phyloP scores from a whole-genome alignment of 1,140 invertebrate genomes.

The Drosophila busckii region DNA sequence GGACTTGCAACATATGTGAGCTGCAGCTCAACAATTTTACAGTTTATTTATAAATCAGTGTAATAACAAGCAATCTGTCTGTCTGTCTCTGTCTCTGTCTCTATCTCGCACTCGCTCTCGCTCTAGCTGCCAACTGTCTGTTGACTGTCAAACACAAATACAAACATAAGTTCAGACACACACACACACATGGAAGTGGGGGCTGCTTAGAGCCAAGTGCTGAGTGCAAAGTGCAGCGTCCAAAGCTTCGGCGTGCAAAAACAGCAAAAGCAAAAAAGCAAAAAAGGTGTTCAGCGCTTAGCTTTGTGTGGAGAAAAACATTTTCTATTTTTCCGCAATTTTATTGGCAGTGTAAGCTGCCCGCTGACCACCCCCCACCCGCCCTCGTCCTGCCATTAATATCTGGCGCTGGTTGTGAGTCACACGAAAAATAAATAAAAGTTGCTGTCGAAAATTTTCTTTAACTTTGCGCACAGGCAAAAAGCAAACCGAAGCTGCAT shows the following conservation, averaged over 20 bases:
- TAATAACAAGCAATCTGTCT: slow-evolving; percentile 70
- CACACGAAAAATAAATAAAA: slow-evolving; percentile 59
- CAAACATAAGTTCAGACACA: slow-evolving; percentile 10
- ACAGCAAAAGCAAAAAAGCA: slow-evolving; percentile 33
- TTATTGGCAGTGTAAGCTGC: slow-evolving; percentile 60
- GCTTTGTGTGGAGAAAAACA: slow-evolving; percentile 71
- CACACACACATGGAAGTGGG: slow-evolving; percentile 1
- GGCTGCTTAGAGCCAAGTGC: neutral
- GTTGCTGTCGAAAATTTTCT: slow-evolving; percentile 49
- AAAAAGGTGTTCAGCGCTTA: too few species aligned
- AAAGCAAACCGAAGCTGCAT: slow-evolving; percentile 38
- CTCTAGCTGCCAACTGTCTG: slow-evolving; percentile 32
- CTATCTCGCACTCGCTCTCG: neutral
- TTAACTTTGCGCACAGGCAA: slow-evolving; percentile 18
- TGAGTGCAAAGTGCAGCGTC: slow-evolving; percentile 7
- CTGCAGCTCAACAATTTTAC: slow-evolving; percentile 64
- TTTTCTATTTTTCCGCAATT: slow-evolving; percentile 73
- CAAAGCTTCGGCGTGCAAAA: slow-evolving; percentile 21
- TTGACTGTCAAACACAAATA: slow-evolving; percentile 40
- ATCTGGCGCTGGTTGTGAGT: slow-evolving; percentile 2
- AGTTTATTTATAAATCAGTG: slow-evolving; percentile 75
- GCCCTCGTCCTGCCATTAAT: neutral
- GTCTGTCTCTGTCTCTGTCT: slow-evolving; percentile 7
- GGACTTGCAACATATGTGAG: slow-evolving; percentile 28
- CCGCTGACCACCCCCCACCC: slow-evolving; percentile 1